phyloP scores from a whole-genome alignment of 2,888 invertebrate genomes.

The Leucophora obtusa region DNA sequence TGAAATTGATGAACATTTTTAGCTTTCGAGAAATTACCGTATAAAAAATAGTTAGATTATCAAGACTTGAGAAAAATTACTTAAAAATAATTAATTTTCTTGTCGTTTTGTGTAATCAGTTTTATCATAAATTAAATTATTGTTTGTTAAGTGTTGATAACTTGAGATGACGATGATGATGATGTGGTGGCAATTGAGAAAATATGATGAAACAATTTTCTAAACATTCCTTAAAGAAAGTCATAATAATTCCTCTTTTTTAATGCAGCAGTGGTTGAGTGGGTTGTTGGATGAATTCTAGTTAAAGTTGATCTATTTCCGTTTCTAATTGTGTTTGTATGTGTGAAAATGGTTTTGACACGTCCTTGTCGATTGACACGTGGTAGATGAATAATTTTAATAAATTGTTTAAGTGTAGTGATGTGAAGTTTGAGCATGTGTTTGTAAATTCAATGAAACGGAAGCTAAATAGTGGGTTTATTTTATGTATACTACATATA shows the following conservation, averaged over 20 bases:
- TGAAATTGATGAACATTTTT: no score
- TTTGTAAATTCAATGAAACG: conserved; percentile 29
- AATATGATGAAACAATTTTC: conserved; percentile 45
- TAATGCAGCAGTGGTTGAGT: conserved; percentile 12
- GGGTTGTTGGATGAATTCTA: neutral
- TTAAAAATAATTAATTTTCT: neutral
- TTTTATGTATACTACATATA: neutral
- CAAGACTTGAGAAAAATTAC: no score
- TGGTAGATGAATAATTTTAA: conserved; percentile 52
- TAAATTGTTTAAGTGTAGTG: conserved; percentile 35
- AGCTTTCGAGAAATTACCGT: no score
- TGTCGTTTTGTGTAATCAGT: conserved; percentile 13
- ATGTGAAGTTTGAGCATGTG: conserved; percentile 3
- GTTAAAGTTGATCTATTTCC: conserved; percentile 52
- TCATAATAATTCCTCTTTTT: conserved; percentile 21
- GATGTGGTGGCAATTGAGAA: conserved; percentile 52
- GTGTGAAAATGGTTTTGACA: conserved; percentile 57
- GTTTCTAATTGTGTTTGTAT: conserved; percentile 41
- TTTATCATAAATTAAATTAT: conserved; percentile 59
- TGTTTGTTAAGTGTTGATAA: conserved; percentile 54
- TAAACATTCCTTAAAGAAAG: conserved; percentile 47
- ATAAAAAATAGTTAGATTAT: no score
- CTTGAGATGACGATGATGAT: conserved; percentile 44
- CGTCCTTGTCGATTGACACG: conserved; percentile 61
- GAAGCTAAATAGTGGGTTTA: conserved; percentile 31